Conservation (phyloP, 2,888 invertebrate genomes). For the Hesperia comma region DNA sequence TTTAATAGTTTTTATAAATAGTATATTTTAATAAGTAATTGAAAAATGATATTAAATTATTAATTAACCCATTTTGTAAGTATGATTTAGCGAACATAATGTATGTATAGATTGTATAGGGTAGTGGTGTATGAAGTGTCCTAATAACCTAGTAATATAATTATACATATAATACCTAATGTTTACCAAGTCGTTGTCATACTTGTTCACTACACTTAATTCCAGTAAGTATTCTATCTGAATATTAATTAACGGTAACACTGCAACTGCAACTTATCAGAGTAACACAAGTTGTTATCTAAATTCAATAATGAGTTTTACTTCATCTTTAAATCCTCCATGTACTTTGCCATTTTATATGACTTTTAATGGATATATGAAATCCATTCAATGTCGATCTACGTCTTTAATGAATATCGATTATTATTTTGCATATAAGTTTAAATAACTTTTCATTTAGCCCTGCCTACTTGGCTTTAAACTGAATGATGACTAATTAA, state of each 20-base stretch:
- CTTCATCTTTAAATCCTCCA: too few relatives aligned
- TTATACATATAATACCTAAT: too few relatives aligned
- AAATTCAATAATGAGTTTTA: background rate
- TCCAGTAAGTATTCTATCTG: too few relatives aligned
- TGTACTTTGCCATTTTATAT: slow-evolving; percentile 1
- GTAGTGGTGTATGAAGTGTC: background rate
- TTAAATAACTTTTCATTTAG: background rate
- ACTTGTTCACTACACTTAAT: background rate
- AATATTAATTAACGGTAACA: slow-evolving; percentile 51
- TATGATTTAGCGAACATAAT: too few relatives aligned
- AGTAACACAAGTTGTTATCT: background rate
- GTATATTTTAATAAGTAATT: too few relatives aligned
- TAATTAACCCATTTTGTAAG: too few relatives aligned
- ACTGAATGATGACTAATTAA: background rate
- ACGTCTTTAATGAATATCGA: background rate
- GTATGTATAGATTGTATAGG: too few relatives aligned
- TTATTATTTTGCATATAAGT: background rate
- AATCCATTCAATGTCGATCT: background rate
- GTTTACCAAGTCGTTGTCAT: too few relatives aligned
- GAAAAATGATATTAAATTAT: too few relatives aligned
- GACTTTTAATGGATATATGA: background rate
- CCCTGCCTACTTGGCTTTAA: slow-evolving; percentile 7
- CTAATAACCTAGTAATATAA: background rate
- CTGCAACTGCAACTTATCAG: slow-evolving; percentile 12
- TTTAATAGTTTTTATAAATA: too few relatives aligned